A percentile compares a stretch with the other conserved stretches of the same genome.
Conservation (phyloP, 2,797 vertebrate species). For the Sebastes kiyomatsui region DNA sequence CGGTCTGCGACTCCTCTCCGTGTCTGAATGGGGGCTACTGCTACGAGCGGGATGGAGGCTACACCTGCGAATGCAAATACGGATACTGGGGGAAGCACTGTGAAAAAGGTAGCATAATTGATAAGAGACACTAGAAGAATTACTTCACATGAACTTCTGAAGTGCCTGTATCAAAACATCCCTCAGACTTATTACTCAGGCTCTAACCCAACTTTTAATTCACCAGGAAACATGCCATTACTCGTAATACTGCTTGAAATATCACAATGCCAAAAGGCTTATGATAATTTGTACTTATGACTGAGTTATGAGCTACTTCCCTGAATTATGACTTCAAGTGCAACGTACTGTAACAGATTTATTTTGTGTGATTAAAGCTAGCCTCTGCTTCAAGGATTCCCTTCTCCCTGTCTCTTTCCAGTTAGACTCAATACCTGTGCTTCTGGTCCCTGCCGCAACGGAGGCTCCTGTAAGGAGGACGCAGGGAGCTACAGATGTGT, state of each 20-base stretch:
- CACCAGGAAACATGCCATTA: constrained; percentile 55
- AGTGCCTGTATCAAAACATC: constrained; percentile 9
- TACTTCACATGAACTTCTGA: background rate
- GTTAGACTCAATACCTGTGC: constrained; percentile 93
- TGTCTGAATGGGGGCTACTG: constrained; percentile 96
- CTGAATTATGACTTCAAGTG: constrained; percentile 41
- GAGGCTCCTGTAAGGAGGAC: constrained; percentile 93
- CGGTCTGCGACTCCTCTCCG: constrained; percentile 95
- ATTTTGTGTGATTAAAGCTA: constrained; percentile 42
- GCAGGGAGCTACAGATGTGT: constrained; percentile 89
- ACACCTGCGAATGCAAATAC: constrained; percentile 90
- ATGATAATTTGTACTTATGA: constrained; percentile 52
- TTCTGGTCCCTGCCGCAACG: constrained; percentile 91
- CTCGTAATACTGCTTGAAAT: constrained; percentile 59
- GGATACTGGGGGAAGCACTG: constrained; percentile 93
- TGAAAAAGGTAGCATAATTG: constrained; percentile 89
- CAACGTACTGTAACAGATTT: constrained; percentile 50
- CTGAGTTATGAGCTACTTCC: constrained; percentile 50
- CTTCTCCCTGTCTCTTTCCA: constrained; percentile 72
- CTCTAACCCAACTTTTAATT: constrained; percentile 30
- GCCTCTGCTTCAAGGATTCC: constrained; percentile 48
- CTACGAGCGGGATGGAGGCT: constrained; percentile 88
- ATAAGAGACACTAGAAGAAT: background rate
- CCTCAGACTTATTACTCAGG: constrained; percentile 18
- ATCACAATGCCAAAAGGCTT: constrained; percentile 59